These are phyloP conservation scores for Hyphantria cunea DNA, from an alignment of 1,140 invertebrate genomes.

Conservation along the genomic window DNA sequence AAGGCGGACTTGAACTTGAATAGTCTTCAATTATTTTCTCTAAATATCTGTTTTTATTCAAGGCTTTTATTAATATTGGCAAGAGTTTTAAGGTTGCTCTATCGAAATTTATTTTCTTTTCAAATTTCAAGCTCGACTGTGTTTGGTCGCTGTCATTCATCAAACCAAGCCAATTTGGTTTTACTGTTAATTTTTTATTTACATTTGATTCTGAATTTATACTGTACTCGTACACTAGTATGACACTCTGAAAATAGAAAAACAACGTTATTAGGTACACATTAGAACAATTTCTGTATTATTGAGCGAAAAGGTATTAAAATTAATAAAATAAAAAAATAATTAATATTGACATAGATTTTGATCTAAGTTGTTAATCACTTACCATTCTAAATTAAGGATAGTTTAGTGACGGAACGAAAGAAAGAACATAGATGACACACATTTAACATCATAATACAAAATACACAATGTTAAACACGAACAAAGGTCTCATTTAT, in stretches of 20 bases:
- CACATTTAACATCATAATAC: too few species aligned
- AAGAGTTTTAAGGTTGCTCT: conserved; percentile 54
- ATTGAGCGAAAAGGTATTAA: too few species aligned
- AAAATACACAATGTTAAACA: too few species aligned
- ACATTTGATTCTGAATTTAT: conserved; percentile 38
- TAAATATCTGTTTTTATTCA: conserved; percentile 53
- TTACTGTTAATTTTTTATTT: conserved; percentile 22
- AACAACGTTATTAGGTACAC: not conserved
- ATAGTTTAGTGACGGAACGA: too few species aligned
- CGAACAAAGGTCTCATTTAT: too few species aligned
- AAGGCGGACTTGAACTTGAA: conserved; percentile 38
- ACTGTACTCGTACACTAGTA: conserved; percentile 62
- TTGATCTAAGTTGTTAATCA: too few species aligned
- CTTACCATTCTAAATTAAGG: too few species aligned
- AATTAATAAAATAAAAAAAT: too few species aligned
- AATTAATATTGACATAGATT: too few species aligned
- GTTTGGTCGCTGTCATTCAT: conserved; percentile 50
- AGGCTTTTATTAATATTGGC: conserved; percentile 56
- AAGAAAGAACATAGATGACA: too few species aligned
- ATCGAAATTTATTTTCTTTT: conserved; percentile 55
- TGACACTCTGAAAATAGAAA: conserved; percentile 56
- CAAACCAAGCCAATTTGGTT: conserved; percentile 50
- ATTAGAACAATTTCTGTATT: not conserved
- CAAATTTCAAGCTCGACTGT: conserved; percentile 45
- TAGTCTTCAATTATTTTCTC: conserved; percentile 51